Percentiles rank a stretch among this genome's conserved stretches.
Conservation (phyloP, 1,140 invertebrate genomes). For the Drosophila nasuta region DNA sequence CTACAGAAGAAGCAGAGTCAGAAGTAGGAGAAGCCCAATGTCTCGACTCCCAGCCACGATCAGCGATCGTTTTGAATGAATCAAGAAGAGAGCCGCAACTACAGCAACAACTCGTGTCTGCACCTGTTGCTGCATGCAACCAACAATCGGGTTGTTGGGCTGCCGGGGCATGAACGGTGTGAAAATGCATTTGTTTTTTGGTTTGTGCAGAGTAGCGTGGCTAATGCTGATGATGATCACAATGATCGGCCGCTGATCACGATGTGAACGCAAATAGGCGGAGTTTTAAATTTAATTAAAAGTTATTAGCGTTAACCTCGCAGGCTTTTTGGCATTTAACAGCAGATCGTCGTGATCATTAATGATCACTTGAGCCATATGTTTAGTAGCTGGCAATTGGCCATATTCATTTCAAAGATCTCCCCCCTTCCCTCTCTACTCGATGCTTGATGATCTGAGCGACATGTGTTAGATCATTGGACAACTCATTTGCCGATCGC, state of each 20-base stretch:
- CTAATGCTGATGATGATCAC: slow-evolving; percentile 53
- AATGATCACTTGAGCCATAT: slow-evolving; percentile 52
- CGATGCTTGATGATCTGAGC: slow-evolving; percentile 63
- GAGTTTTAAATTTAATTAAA: slow-evolving; percentile 81
- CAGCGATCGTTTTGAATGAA: slow-evolving; percentile 20
- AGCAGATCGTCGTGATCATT: slow-evolving; percentile 34
- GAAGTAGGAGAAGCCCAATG: slow-evolving; percentile 39
- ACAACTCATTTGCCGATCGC: slow-evolving; percentile 72
- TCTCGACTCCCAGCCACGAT: slow-evolving; percentile 32
- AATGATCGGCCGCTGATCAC: slow-evolving; percentile 62
- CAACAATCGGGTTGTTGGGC: slow-evolving; percentile 33
- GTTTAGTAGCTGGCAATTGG: slow-evolving; percentile 72
- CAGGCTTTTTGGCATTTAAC: slow-evolving; percentile 47
- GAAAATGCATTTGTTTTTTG: slow-evolving; percentile 75
- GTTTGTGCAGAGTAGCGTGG: slow-evolving; percentile 39
- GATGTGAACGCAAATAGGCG: slow-evolving; percentile 72
- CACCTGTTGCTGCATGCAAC: slow-evolving; percentile 56
- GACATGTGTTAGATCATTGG: slow-evolving; percentile 74
- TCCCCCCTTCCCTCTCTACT: background rate
- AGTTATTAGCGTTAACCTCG: slow-evolving; percentile 67
- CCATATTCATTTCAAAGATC: slow-evolving; percentile 29
- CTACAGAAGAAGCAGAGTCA: slow-evolving; percentile 28
- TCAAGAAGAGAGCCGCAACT: background rate
- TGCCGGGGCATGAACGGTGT: slow-evolving; percentile 47
- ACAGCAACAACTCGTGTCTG: slow-evolving; percentile 57